Evolutionary conservation across 2,888 invertebrate species (phyloP).

Genomic region (Apamea epomidion): DNA sequence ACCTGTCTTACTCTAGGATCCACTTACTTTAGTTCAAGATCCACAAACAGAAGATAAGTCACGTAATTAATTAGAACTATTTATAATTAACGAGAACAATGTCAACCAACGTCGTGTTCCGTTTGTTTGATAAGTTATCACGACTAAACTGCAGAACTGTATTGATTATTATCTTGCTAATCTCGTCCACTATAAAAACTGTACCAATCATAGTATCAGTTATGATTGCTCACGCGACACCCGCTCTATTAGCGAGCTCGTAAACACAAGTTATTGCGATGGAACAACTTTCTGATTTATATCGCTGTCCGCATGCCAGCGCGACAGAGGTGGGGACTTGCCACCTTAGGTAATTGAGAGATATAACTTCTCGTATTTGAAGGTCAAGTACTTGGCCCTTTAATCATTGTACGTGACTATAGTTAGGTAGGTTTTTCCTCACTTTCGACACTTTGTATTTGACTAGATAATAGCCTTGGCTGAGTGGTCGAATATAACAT

Average conservation of each 20-base stretch:
- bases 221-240: conserved; percentile 54
- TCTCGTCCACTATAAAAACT: conserved; percentile 42
- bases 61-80: conserved; percentile 38
- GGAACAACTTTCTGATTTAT: conserved; percentile 80
- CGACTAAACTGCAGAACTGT: too few relatives aligned
- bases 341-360: conserved; percentile 21
- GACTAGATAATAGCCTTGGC: too few relatives aligned
- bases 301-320: conserved; percentile 34
- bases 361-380: neutral
- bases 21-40: neutral
- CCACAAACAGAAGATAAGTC: conserved; percentile 45
- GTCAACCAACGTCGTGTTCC: neutral
- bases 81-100: conserved; percentile 9
- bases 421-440: neutral
- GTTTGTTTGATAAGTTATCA: neutral
- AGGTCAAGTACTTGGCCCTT: neutral
- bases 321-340: conserved; percentile 7
- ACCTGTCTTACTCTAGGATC: neutral
- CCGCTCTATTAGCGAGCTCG: conserved; percentile 74
- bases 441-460: neutral
- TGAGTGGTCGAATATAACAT: neutral
- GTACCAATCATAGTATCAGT: conserved; percentile 55
- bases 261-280: conserved; percentile 77
- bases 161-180: conserved; percentile 10
- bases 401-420: neutral